Percentiles rank a stretch among this genome's conserved stretches.
phyloP scores from a whole-genome alignment of 92 coral and sea anemone species.

The Phenganax marumi region DNA sequence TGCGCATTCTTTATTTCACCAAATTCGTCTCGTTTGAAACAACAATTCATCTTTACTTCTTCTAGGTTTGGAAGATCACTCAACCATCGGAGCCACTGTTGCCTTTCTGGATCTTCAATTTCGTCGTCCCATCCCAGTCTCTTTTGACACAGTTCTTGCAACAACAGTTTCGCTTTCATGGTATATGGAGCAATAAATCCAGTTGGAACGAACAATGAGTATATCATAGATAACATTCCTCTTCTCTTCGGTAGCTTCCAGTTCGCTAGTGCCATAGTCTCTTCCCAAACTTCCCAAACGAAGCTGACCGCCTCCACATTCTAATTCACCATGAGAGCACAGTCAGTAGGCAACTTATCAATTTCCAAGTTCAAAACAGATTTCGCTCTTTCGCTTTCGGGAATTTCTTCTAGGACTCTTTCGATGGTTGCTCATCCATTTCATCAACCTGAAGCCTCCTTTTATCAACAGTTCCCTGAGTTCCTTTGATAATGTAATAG shows the following conservation, averaged over 20 bases:
- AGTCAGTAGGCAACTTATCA: slow-evolving; percentile 19
- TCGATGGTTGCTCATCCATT: slow-evolving; percentile 36
- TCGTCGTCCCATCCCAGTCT: too few relatives aligned
- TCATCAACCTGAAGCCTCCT: slow-evolving; percentile 39
- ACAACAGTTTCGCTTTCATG: too few relatives aligned
- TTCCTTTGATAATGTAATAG: slow-evolving; percentile 15
- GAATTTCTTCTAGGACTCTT: slow-evolving; percentile 16
- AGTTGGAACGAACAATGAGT: too few relatives aligned
- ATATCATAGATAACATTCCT: too few relatives aligned
- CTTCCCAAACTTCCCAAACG: slow-evolving; percentile 39
- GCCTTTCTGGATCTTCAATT: too few relatives aligned
- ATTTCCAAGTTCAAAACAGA: slow-evolving; percentile 23
- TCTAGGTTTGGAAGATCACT: slow-evolving; percentile 8
- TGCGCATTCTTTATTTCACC: neutral
- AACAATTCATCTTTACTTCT: slow-evolving; percentile 6
- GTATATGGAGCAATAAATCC: too few relatives aligned
- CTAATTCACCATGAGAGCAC: slow-evolving; percentile 54
- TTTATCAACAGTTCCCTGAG: slow-evolving; percentile 9
- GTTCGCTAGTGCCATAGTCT: too few relatives aligned
- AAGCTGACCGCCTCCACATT: slow-evolving; percentile 47
- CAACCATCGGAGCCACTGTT: slow-evolving; percentile 7
- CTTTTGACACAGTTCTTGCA: too few relatives aligned
- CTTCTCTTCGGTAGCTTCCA: too few relatives aligned
- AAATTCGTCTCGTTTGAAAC: slow-evolving; percentile 12
- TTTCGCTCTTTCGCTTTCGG: slow-evolving; percentile 31